These are phyloP conservation scores for Ips nitidus DNA, from an alignment of 1,140 invertebrate species.

Conservation along the genomic window DNA sequence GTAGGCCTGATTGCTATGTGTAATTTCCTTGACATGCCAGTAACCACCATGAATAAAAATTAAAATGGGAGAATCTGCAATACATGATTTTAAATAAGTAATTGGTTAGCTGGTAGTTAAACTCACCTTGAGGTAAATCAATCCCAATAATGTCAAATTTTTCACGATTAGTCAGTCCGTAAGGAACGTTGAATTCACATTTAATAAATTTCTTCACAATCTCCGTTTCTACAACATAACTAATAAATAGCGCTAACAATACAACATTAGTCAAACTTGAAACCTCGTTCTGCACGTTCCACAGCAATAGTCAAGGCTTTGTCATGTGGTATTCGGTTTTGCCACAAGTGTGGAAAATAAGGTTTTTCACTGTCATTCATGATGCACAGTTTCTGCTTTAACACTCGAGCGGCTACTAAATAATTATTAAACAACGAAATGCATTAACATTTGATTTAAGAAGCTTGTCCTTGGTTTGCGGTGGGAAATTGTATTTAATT, in stretches of 20 bases:
- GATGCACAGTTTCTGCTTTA: too few relatives aligned
- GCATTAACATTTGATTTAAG: too few relatives aligned
- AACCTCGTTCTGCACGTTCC: conserved; percentile 9
- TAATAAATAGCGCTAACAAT: not conserved
- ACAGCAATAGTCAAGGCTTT: conserved; percentile 6
- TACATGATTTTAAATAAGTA: not conserved
- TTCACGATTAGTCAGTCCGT: conserved; percentile 13
- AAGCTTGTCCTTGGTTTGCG: too few relatives aligned
- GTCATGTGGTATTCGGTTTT: conserved; percentile 19
- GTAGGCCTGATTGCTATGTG: conserved; percentile 24
- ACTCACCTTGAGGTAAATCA: conserved; percentile 23
- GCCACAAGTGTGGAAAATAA: conserved; percentile 27
- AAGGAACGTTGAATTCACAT: conserved; percentile 23
- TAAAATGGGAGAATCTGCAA: conserved; percentile 24
- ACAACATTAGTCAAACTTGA: not conserved
- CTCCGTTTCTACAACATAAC: conserved; percentile 6
- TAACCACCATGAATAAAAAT: conserved; percentile 31
- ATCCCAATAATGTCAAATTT: conserved; percentile 25
- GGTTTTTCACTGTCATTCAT: conserved; percentile 3
- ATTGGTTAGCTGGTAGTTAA: not conserved
- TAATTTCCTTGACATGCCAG: conserved; percentile 29
- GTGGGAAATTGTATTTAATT: too few relatives aligned
- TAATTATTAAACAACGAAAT: too few relatives aligned
- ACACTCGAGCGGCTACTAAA: too few relatives aligned
- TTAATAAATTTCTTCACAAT: conserved; percentile 2